Percentiles rank a stretch among this genome's conserved stretches.
Conservation (phyloP, 2,113 vertebrate species). For the Sminthopsis crassicaudata region DNA sequence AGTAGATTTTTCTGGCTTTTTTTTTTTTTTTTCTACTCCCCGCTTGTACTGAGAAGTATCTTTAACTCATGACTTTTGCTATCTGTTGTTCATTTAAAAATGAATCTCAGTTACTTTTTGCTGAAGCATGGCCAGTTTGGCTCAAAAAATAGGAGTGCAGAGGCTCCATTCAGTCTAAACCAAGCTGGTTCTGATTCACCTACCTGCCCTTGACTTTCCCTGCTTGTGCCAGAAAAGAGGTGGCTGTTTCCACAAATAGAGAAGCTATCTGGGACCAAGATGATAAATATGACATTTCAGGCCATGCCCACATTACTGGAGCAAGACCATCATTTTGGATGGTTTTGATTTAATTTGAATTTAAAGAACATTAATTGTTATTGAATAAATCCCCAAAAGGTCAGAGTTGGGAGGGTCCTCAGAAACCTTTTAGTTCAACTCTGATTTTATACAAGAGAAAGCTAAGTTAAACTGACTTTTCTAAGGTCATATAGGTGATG, state of each 20-base stretch:
- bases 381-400: not conserved
- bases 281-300: not conserved
- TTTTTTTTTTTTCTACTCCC: not conserved
- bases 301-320: not conserved
- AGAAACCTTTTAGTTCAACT: not conserved
- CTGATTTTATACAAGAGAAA: not conserved
- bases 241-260: not conserved
- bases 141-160: not conserved
- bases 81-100: conserved; percentile 37
- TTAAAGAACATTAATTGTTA: not conserved
- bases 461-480: not conserved
- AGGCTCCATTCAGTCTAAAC: not conserved
- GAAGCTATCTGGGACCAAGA: not conserved
- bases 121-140: not conserved
- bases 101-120: not conserved
- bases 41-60: not conserved
- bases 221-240: not conserved
- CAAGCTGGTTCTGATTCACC: not conserved
- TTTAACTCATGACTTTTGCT: not conserved
- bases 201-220: not conserved
- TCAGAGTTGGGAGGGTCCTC: not conserved
- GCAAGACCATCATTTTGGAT: not conserved
- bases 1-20: not conserved
- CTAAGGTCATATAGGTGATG: not conserved
- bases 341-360: not conserved